These are phyloP conservation scores for Premnoplex brunnescens DNA, from an alignment of 2,797 vertebrate species.

Conservation along the genomic window DNA sequence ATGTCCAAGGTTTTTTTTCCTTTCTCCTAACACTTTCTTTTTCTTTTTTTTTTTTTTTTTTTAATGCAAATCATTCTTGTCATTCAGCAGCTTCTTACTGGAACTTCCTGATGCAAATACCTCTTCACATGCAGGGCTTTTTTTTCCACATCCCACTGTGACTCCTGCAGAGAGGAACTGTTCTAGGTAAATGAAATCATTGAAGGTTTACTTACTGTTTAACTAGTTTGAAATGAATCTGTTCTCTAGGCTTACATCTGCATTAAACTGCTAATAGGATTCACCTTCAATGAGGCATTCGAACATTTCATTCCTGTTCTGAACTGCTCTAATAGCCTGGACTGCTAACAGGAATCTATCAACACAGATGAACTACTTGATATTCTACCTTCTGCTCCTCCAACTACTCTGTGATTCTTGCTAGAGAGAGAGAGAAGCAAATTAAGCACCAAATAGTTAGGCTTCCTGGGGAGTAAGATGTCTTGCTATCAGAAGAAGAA, in stretches of 20 bases:
- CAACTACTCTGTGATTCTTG: not conserved
- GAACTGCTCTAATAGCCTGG: not conserved
- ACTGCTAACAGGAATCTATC: not conserved
- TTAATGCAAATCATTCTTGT: conserved; percentile 45
- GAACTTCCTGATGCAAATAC: conserved; percentile 67
- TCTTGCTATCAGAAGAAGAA: not conserved
- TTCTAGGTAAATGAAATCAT: conserved; percentile 52
- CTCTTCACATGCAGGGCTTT: conserved; percentile 56
- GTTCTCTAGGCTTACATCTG: conserved; percentile 26
- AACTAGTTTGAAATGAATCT: conserved; percentile 42
- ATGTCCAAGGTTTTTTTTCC: not conserved
- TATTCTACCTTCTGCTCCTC: conserved; percentile 11
- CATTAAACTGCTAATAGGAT: conserved; percentile 49
- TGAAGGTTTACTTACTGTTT: conserved; percentile 47
- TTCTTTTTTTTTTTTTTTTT: not conserved
- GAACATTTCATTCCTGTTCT: conserved; percentile 33
- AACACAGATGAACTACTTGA: not conserved
- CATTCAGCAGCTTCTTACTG: conserved; percentile 50
- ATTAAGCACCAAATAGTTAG: not conserved
- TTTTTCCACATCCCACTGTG: conserved; percentile 60
- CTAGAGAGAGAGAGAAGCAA: not conserved
- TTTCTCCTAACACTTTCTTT: not conserved
- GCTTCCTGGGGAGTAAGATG: not conserved
- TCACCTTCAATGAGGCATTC: conserved; percentile 9
- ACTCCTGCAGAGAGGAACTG: conserved; percentile 60